Percentiles rank a stretch among this genome's conserved stretches.
Conservation (phyloP, 2,797 vertebrate genomes). For the Cuculus canorus region DNA sequence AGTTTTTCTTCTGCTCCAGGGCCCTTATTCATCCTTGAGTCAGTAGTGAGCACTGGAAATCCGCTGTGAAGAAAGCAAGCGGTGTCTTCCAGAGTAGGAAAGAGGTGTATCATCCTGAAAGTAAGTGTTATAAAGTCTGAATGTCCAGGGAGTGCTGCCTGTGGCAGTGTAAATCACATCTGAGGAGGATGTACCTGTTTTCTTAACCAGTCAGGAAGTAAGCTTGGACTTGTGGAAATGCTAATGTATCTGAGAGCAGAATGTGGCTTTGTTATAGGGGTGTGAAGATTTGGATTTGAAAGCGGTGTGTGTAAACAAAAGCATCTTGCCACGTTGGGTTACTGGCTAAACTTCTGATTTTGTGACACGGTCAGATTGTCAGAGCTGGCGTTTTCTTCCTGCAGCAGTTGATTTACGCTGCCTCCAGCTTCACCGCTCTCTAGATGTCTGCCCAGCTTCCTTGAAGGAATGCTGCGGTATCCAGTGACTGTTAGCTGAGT, state of each 20-base stretch:
- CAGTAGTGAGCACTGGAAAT: not conserved
- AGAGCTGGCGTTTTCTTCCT: slow-evolving; percentile 9
- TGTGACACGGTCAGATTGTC: not conserved
- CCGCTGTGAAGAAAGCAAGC: not conserved
- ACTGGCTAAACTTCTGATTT: slow-evolving; percentile 29
- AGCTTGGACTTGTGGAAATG: slow-evolving; percentile 4
- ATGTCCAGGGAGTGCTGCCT: not conserved
- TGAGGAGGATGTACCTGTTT: not conserved
- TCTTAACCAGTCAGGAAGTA: slow-evolving; percentile 6
- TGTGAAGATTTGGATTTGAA: not conserved
- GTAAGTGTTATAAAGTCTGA: not conserved
- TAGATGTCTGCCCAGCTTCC: slow-evolving; percentile 44
- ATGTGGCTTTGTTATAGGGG: slow-evolving; percentile 21
- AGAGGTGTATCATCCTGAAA: not conserved
- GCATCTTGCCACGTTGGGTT: slow-evolving; percentile 43
- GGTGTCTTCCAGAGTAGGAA: not conserved
- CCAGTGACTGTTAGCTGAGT: not conserved
- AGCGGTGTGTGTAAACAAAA: slow-evolving; percentile 3
- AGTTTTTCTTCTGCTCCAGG: not conserved
- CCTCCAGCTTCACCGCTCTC: not conserved
- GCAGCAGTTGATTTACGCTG: not conserved
- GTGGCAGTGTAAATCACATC: not conserved
- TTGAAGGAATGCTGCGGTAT: slow-evolving; percentile 29
- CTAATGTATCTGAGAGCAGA: not conserved
- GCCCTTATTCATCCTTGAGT: not conserved